These are phyloP conservation scores for Eledone cirrhosa DNA, from an alignment of 2,888 invertebrate genomes.

Conservation along the genomic window DNA sequence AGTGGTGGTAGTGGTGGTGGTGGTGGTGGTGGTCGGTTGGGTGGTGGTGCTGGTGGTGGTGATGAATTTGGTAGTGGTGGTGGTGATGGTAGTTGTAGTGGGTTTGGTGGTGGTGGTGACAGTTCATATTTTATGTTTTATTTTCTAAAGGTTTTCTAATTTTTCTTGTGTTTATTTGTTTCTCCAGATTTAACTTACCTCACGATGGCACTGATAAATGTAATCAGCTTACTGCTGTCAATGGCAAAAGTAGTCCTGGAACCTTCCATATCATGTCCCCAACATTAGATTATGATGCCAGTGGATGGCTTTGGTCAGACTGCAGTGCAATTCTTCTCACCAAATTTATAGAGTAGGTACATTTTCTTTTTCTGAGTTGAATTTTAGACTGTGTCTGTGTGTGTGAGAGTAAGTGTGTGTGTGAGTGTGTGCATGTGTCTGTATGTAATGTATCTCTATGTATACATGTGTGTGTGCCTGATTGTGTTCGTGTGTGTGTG, in stretches of 20 bases:
- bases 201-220: slow-evolving; percentile 85
- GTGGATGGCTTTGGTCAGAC: slow-evolving; percentile 89
- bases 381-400: no score
- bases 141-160: background rate
- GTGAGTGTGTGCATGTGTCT: no score
- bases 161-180: background rate
- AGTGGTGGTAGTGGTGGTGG: no score
- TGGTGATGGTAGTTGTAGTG: no score
- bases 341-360: slow-evolving; percentile 78
- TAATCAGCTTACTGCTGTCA: slow-evolving; percentile 62
- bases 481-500: background rate
- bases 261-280: slow-evolving; percentile 83
- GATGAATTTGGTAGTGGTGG: no score
- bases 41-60: no score
- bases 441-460: no score
- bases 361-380: slow-evolving; percentile 22
- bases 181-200: slow-evolving; percentile 79
- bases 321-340: slow-evolving; percentile 72
- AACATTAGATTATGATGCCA: slow-evolving; percentile 81
- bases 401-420: no score
- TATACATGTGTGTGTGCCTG: no score
- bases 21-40: no score
- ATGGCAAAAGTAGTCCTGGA: slow-evolving; percentile 20
- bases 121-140: no score
- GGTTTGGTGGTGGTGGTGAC: no score